Conservation (phyloP, 1,140 invertebrate species). For the Trachelipus rathkii region DNA sequence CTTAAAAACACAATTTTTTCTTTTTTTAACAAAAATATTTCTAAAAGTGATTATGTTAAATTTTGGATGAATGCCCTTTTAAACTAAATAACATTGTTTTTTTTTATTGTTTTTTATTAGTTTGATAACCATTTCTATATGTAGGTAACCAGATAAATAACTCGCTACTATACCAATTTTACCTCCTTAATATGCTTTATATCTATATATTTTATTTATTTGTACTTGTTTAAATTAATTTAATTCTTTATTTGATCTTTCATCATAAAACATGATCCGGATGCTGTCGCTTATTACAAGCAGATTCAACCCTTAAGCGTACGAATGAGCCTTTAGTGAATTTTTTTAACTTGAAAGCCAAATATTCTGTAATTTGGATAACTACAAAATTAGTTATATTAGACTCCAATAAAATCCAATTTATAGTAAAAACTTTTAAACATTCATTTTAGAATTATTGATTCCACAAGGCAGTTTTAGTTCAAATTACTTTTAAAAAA, state of each 20-base stretch:
- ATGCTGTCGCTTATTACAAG: not conserved
- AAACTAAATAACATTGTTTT: not conserved
- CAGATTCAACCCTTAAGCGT: not conserved
- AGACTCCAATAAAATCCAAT: too few species aligned
- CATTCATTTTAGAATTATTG: too few species aligned
- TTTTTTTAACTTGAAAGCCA: not conserved
- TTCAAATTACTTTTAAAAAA: not conserved
- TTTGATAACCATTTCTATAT: not conserved
- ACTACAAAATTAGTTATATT: too few species aligned
- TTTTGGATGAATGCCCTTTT: not conserved
- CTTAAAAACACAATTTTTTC: too few species aligned
- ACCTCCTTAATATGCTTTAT: not conserved
- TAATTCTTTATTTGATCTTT: constrained; percentile 3
- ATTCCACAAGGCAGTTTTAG: not conserved
- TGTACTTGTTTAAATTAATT: not conserved
- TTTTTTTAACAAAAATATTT: too few species aligned
- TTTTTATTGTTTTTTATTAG: not conserved
- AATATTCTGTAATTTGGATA: not conserved
- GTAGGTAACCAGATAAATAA: not conserved
- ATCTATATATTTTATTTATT: not conserved
- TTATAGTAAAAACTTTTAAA: too few species aligned
- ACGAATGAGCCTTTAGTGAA: not conserved
- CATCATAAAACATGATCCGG: not conserved
- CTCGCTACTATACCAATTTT: too few species aligned
- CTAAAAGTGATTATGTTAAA: not conserved